Conservation (phyloP, 2,113 vertebrate genomes). For the Haemorhous mexicanus region DNA sequence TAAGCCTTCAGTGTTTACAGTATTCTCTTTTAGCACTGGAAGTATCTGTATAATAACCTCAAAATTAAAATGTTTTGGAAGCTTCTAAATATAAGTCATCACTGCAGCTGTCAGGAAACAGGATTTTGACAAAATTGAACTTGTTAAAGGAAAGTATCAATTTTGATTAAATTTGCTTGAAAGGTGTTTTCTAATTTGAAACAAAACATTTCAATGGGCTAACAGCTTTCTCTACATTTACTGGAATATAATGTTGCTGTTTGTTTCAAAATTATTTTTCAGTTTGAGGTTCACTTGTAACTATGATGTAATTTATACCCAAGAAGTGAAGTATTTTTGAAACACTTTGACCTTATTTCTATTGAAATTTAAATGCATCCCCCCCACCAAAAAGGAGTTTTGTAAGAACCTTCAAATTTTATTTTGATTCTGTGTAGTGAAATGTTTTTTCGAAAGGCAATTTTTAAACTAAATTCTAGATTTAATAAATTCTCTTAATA, state of each 20-base stretch:
- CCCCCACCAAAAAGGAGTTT: not conserved
- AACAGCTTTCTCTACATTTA: not conserved
- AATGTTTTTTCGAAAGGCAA: not conserved
- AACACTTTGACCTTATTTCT: not conserved
- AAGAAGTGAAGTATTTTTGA: not conserved
- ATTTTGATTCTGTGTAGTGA: not conserved
- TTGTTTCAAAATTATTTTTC: not conserved
- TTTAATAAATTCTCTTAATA: not conserved
- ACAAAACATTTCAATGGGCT: not conserved
- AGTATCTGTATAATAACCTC: slow-evolving; percentile 52
- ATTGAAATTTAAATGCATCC: not conserved
- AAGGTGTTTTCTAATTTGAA: slow-evolving; percentile 55
- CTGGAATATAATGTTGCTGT: not conserved
- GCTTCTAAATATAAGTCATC: slow-evolving; percentile 56
- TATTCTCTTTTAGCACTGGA: slow-evolving; percentile 43
- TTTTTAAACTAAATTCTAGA: not conserved
- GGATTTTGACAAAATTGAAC: slow-evolving; percentile 44
- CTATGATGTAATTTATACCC: not conserved
- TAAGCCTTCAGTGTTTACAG: slow-evolving; percentile 38
- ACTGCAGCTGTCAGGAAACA: slow-evolving; percentile 53
- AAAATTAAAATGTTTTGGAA: slow-evolving; percentile 55
- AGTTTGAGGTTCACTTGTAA: not conserved
- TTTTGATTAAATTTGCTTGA: slow-evolving; percentile 46
- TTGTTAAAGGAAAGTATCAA: slow-evolving; percentile 31
- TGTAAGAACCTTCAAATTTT: not conserved